Base-by-base conservation (phyloP, 2,888 invertebrate species). In the Gasteruption jaculator region DNA sequence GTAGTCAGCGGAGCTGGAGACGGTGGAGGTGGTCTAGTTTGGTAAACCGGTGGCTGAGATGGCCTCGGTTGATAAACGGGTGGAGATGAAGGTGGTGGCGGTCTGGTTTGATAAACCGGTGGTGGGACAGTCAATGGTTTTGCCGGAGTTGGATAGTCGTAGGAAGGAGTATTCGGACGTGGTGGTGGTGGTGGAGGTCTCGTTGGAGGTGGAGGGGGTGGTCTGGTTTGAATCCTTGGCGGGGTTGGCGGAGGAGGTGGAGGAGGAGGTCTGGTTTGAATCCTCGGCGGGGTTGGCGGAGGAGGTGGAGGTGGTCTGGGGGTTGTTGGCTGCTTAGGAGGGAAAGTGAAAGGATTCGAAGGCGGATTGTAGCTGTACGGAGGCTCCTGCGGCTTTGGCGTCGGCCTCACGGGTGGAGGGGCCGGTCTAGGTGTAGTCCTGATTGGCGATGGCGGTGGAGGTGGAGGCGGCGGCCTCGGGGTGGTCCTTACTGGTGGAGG, bases 211-310 rank as follows among this genome's bases (percentile, higher is more conserved):
- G 48, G 35, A 12, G 53, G 59, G 4, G 64, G 63, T 1, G 50
- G 43, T 14, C 37, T 34, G 3, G 41, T 32, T 11, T 43, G 15
- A 5, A 73, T 74, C 8, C 71, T 61, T 51, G 68, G 70, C 15
- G 73, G 73, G 10, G 12, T 32, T 31, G 27, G 40, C 20, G 7
- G 32, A 22, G 8, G 29, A 16, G 45, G 48, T 30, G 12, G 14
- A 25, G 22, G 34, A 14, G 37, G 19, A 16, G 45, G 32, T 10
- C 10, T 18, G 2, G 38, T 31, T 27, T 14, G 31, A 19, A 8
- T 10, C 11, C 20, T 15, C n/a, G 35, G 33, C 11, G 42, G 46
- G 5, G 11, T 22, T 15, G 45, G 30, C 1, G 40, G 30, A 3
- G 44, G 29, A 4, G 38, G 38, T 11, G 42, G 38, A 4, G 45